Evolutionary conservation across 2,888 invertebrate species (phyloP).

Genomic region (Druceiella hillmani): DNA sequence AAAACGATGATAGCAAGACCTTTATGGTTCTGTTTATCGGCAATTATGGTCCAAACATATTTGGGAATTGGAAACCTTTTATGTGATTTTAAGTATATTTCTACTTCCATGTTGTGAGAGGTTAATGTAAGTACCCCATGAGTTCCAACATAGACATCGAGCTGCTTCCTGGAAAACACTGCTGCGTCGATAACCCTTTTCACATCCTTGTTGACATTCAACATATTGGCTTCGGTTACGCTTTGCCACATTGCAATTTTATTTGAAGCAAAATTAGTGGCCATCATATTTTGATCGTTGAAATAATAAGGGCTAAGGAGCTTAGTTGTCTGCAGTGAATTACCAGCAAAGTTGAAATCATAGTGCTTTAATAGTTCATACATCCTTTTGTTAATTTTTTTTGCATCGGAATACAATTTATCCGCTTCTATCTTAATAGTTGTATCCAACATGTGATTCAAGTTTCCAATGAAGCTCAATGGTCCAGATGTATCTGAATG

Average conservation of each 20-base stretch:
- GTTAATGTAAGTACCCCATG: constrained; percentile 28
- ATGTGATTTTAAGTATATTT: constrained; percentile 25
- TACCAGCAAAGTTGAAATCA: constrained; percentile 32
- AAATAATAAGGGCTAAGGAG: constrained; percentile 36
- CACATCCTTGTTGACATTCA: neutral
- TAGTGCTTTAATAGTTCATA: constrained; percentile 35
- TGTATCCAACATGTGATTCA: constrained; percentile 46
- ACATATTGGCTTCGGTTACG: constrained; percentile 28
- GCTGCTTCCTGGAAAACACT: constrained; percentile 12
- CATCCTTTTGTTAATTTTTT: constrained; percentile 32
- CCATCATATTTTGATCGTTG: constrained; percentile 36
- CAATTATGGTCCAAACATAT: constrained; percentile 40
- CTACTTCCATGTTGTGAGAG: constrained; percentile 14
- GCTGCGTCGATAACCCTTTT: neutral
- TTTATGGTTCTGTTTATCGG: constrained; percentile 22
- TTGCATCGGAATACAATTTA: constrained; percentile 38
- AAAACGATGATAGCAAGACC: constrained; percentile 36
- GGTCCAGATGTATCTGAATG: constrained; percentile 32
- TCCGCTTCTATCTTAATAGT: constrained; percentile 35
- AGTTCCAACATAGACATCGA: constrained; percentile 30
- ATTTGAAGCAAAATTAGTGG: constrained; percentile 38
- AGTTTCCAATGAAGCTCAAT: constrained; percentile 42
- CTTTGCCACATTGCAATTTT: constrained; percentile 36
- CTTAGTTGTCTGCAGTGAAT: constrained; percentile 32
- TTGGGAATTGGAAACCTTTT: constrained; percentile 38